Evolutionary conservation across 2,113 vertebrate genomes (phyloP).

Genomic region (Apaloderma vittatum): DNA sequence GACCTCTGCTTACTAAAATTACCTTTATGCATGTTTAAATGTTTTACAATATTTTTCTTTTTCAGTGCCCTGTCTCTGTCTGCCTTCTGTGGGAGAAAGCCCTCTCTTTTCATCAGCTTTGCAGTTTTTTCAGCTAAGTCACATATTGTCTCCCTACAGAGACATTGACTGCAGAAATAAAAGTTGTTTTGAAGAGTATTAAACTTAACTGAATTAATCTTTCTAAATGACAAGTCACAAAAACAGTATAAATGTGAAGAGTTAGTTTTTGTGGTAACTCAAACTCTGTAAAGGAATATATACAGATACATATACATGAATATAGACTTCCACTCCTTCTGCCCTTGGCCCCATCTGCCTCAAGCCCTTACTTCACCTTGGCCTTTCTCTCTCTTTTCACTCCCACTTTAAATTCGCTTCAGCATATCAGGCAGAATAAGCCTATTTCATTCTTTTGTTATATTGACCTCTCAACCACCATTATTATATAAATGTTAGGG

Average conservation of each 20-base stretch:
- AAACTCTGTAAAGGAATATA: neutral
- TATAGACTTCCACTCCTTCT: neutral
- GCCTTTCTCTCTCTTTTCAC: neutral
- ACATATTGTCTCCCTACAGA: too few species aligned
- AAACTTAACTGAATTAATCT: neutral
- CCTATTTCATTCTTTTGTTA: neutral
- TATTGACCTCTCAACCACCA: neutral
- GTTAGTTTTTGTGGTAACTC: neutral
- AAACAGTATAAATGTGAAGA: neutral
- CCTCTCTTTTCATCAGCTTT: too few species aligned
- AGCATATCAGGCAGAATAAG: neutral
- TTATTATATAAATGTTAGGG: neutral
- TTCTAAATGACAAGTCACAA: neutral
- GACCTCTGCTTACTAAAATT: too few species aligned
- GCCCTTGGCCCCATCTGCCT: too few species aligned
- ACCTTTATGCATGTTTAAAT: too few species aligned
- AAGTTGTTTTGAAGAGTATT: neutral
- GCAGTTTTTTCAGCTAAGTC: too few species aligned
- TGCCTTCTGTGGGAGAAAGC: too few species aligned
- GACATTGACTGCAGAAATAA: neutral
- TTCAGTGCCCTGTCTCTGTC: too few species aligned
- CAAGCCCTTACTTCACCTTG: fast-evolving
- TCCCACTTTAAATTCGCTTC: neutral
- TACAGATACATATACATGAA: neutral
- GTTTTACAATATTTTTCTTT: too few species aligned